Evolutionary conservation across 1,140 invertebrate genomes (phyloP), one percentile per base, ranked within the genome.

Genomic region (Bombus huntii): DNA sequence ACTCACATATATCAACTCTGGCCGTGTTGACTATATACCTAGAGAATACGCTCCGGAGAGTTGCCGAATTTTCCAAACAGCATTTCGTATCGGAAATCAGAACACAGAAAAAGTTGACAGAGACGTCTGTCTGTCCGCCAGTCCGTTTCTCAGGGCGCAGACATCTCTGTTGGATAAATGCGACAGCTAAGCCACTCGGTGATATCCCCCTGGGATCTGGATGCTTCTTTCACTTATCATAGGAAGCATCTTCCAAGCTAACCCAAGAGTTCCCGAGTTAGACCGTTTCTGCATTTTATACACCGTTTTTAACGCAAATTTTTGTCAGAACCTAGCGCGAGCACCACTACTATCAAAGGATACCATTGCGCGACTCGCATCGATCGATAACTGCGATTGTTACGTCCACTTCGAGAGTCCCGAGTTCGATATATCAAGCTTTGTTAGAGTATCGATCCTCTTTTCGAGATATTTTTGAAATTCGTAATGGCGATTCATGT

Each of bases 231-330:
- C 74, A 72, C 68, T 81, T 57, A 42, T 86, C 84, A 85, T 71
- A 83, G 80, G 71, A 68, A 87, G 44, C 86, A 90, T 87, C 87
- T 62, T 83, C 88, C 84, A 77, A 77, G 59, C 70, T 53, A 78
- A 72, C 78, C 44, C 85, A 78, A 88, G 89, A 78, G 76, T 87
- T 77, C 79, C 70, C 79, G 82, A 84, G 75, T 90, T 87, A 83
- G 59, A 77, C 73, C 83, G 80, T 72, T 91, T 85, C 62, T 83
- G 74, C 91, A 92, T 92, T 87, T 92, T 92, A 88, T 80, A 88
- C 82, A 75, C 74, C 79, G 86, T 84, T 92, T 87, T 80, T 39
- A 62, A 81, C 75, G 25, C 37, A 57, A 89, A 89, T 86, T 88
- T 84, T 71, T 83, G 34, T 68, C 66, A 81, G 65, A 82, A 76